Conservation (phyloP, 2,888 invertebrate genomes). For the Schrankia costaestrigalis region DNA sequence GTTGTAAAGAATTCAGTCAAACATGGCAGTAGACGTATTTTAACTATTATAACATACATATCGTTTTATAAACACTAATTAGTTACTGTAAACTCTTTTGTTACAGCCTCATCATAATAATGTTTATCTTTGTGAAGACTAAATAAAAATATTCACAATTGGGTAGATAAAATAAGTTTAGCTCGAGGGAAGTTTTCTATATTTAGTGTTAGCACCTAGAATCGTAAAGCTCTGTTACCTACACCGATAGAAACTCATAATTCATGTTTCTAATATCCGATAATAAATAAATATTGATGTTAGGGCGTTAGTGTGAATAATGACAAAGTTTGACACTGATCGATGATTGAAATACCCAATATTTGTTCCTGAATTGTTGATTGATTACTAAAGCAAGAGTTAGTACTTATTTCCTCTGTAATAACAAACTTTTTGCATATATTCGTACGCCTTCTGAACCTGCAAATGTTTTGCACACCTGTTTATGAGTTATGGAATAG, state of each 20-base stretch:
- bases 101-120: constrained; percentile 10
- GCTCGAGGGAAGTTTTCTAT: constrained; percentile 8
- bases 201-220: constrained; percentile 7
- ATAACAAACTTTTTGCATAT: constrained; percentile 6
- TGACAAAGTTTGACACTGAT: constrained; percentile 48
- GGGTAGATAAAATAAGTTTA: constrained; percentile 11
- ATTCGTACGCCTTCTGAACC: no score
- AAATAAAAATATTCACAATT: background rate
- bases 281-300: constrained; percentile 31
- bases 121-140: constrained; percentile 1
- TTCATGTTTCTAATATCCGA: constrained; percentile 22
- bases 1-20: constrained; percentile 40
- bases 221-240: constrained; percentile 5
- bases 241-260: constrained; percentile 20
- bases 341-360: constrained; percentile 37
- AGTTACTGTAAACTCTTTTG: constrained; percentile 4
- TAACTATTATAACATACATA: no score
- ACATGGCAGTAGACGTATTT: constrained; percentile 38
- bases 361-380: constrained; percentile 28
- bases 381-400: constrained; percentile 23
- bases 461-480: no score
- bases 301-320: constrained; percentile 35
- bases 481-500: no score
- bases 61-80: no score
- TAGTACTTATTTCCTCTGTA: constrained; percentile 21